Conservation (phyloP, 2,113 vertebrate species). For the Amphiprion percula region DNA sequence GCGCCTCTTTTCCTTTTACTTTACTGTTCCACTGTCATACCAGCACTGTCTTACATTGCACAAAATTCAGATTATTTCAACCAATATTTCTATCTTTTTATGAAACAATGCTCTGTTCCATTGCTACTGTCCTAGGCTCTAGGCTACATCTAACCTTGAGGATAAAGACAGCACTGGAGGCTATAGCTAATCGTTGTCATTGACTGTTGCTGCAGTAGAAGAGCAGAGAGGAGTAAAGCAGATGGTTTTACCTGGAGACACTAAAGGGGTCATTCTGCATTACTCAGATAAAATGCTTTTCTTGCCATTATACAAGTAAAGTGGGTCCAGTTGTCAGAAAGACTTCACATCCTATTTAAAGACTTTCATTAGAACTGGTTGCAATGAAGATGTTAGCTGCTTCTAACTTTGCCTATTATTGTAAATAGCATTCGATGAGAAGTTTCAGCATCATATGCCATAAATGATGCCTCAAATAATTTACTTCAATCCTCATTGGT, state of each 20-base stretch:
- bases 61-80: constrained; percentile 30
- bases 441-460: neutral
- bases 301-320: constrained; percentile 22
- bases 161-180: constrained; percentile 64
- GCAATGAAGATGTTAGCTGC: neutral
- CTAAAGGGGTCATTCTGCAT: constrained; percentile 46
- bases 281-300: constrained; percentile 35
- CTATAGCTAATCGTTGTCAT: constrained; percentile 72
- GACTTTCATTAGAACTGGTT: neutral
- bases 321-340: neutral
- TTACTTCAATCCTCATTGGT: neutral
- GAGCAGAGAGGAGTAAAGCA: constrained; percentile 33
- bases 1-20: neutral
- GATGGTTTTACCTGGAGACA: constrained; percentile 61
- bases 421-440: neutral
- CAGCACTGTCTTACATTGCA: constrained; percentile 5
- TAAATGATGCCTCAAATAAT: neutral
- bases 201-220: constrained; percentile 56
- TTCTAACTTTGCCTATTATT: neutral
- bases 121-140: constrained; percentile 49
- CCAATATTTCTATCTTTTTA: constrained; percentile 34
- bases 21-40: neutral
- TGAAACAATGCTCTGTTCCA: constrained; percentile 35
- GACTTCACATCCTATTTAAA: constrained; percentile 11
- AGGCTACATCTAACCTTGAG: constrained; percentile 78